These are phyloP conservation scores for Galemys pyrenaicus DNA, from an alignment of 2,113 vertebrate species.

Conservation along the genomic window DNA sequence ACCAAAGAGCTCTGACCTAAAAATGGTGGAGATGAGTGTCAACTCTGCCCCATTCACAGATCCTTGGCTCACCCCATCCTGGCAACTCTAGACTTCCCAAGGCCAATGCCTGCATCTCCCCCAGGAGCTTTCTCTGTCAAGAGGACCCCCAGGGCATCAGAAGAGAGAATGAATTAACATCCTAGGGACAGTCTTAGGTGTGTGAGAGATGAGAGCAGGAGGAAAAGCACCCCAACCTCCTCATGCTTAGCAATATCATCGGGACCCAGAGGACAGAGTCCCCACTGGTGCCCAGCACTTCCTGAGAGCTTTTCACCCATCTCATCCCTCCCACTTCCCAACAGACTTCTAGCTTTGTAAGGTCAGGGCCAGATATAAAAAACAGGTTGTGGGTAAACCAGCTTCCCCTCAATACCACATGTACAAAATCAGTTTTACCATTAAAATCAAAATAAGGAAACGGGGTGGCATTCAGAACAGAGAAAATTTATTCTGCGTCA, in stretches of 20 bases:
- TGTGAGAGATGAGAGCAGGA: neutral
- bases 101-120: neutral
- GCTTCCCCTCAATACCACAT: neutral
- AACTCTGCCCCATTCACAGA: fast-evolving
- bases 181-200: neutral
- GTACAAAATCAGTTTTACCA: too few species aligned
- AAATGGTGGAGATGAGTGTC: neutral
- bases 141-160: neutral
- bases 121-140: neutral
- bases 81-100: neutral
- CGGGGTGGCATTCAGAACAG: too few species aligned
- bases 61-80: neutral
- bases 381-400: neutral
- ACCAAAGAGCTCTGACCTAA: neutral
- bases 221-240: neutral
- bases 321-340: neutral
- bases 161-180: neutral
- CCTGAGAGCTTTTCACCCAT: neutral
- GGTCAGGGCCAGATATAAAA: neutral
- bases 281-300: neutral
- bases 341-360: neutral
- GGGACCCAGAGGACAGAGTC: neutral
- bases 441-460: too few species aligned
- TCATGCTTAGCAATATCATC: neutral
- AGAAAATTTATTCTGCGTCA: too few species aligned